Evolutionary conservation across 2,113 vertebrate species (phyloP), one percentile per base, ranked within the genome.

Genomic region (Cynoglossus semilaevis): DNA sequence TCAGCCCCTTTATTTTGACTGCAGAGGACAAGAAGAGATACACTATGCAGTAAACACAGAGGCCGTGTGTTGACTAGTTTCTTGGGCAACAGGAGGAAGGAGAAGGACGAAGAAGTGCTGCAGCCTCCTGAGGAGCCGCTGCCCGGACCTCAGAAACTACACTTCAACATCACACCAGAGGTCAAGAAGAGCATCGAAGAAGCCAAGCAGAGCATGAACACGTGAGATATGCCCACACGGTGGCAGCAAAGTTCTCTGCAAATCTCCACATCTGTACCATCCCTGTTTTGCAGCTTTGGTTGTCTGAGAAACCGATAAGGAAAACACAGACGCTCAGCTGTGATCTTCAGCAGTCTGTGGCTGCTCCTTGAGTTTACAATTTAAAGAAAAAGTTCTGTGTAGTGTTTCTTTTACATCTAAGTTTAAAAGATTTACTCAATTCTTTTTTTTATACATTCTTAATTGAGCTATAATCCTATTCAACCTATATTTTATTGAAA

Each of bases 151-250:
- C 87, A 82, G 79, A 97, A 95, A 74, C 89, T 98, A 4, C 85
- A 90, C 17, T 99, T 99, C 83, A 97, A 94, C 88, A 93, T 99
- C 86, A 96, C 92, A 0, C 85, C 94, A 0, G 95, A 98, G 65
- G 86, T 95, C 61, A 94, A 94, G 88, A 91, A 40, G 0, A 91
- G 95, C 85, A 96, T 99, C 0, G 95, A 98, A 78, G 89, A 92
- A 5, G 97, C 97, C 63, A 94, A 97, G 77, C 90, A 92, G 77
- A 92, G 92, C 65, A 91, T 98, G 63, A 87, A 96, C 89, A 94
- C 81, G 97, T 98, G 76, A 93, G 93, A 62, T 15, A 42, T 15
- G 4, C 11, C 8, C 14, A 41, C 41, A 38, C n/a, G 7, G 6
- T 6, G 6, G 6, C 22, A 4, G 22, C 6, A 29, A 29, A 29